phyloP scores from a whole-genome alignment of 2,797 vertebrate species.

The Euthynnus affinis region DNA sequence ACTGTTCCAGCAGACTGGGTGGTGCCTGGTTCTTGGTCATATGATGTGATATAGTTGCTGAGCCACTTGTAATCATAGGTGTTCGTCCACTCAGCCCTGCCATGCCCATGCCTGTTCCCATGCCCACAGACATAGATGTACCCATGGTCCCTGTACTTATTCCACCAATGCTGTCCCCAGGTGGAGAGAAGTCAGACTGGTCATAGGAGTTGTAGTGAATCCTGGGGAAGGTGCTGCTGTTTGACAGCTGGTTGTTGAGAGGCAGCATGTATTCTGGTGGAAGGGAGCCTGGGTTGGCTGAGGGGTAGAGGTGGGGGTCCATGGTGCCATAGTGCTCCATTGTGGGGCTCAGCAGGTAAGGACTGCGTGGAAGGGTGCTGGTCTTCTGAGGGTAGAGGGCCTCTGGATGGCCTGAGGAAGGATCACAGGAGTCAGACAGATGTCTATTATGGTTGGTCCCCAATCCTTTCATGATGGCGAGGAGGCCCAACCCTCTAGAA shows the following conservation, averaged over 20 bases:
- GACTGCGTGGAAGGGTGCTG: constrained; percentile 90
- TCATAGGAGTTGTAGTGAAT: constrained; percentile 98
- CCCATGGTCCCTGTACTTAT: constrained; percentile 88
- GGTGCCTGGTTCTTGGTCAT: constrained; percentile 91
- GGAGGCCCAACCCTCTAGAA: constrained; percentile 83
- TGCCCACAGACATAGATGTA: constrained; percentile 85
- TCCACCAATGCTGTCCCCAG: constrained; percentile 94
- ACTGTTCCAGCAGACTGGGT: constrained; percentile 91
- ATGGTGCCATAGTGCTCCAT: constrained; percentile 92
- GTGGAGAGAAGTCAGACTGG: constrained; percentile 86
- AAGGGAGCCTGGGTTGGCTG: constrained; percentile 86
- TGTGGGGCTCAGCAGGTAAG: constrained; percentile 92
- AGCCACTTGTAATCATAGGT: constrained; percentile 88
- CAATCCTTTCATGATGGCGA: constrained; percentile 95
- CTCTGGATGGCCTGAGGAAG: constrained; percentile 89
- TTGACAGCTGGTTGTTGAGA: constrained; percentile 96
- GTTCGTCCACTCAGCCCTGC: constrained; percentile 75
- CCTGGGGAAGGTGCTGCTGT: constrained; percentile 97
- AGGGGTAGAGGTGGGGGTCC: constrained; percentile 88
- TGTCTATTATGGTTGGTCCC: constrained; percentile 95
- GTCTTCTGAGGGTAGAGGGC: constrained; percentile 87
- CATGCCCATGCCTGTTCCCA: constrained; percentile 78
- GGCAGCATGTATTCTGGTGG: constrained; percentile 93
- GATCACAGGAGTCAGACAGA: constrained; percentile 94
- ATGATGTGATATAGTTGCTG: constrained; percentile 87